These are phyloP conservation scores for Macrophya alboannulata DNA, from an alignment of 2,888 invertebrate species.

Conservation along the genomic window DNA sequence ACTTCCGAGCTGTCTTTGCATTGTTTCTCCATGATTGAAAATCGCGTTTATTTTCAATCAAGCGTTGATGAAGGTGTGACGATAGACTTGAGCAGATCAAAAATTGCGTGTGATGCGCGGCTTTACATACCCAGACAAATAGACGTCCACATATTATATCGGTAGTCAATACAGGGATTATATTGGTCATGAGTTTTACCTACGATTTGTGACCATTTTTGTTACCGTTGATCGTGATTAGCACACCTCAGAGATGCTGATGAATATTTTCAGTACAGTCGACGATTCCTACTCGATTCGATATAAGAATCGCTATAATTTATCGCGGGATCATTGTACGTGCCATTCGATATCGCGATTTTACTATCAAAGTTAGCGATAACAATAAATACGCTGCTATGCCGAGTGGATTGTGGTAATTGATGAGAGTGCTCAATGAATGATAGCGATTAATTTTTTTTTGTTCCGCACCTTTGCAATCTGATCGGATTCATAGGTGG, in stretches of 20 bases:
- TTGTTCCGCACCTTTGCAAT: neutral
- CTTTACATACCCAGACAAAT: neutral
- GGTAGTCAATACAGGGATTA: conserved; percentile 7
- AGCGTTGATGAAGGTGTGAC: neutral
- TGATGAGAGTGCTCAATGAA: neutral
- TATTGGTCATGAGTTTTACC: neutral
- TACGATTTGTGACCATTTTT: neutral
- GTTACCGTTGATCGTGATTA: neutral
- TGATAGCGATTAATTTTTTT: neutral
- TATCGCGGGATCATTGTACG: no score
- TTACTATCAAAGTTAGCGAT: neutral
- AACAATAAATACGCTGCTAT: neutral
- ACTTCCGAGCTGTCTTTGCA: neutral
- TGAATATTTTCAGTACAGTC: neutral
- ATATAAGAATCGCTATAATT: neutral
- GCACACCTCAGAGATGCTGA: conserved; percentile 2
- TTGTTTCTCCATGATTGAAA: neutral
- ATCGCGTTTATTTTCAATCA: neutral
- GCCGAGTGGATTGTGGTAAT: neutral
- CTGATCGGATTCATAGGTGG: neutral
- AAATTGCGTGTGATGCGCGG: no score
- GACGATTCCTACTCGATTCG: neutral
- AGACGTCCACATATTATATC: no score
- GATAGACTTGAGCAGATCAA: neutral
- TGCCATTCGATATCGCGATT: neutral